Evolutionary conservation across 2,888 invertebrate genomes (phyloP), one percentile per base, ranked within the genome.

Genomic region (Polyommatus icarus): DNA sequence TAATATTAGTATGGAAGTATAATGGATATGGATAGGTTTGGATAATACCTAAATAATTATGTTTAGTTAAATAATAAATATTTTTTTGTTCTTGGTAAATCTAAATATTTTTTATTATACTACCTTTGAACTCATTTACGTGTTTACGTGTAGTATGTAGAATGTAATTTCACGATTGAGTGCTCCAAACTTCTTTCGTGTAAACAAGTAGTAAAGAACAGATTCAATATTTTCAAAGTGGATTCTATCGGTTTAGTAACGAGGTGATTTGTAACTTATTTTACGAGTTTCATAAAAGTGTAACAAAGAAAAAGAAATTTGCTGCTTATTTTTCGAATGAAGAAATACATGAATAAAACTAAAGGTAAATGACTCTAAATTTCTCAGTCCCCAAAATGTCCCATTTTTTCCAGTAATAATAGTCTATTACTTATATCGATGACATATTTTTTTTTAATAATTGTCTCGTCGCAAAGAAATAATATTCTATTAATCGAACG

Each of bases 401-500:
- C n/a, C n/a, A 10, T 46, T 46, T 36, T 46, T 46, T 46, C 3
- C 8, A 46, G 46, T 10, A 8, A 20, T 59, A 20, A n/a, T 59
- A 59, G 20, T 24, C 12, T 8, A 10, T 71, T 1, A 7, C 10
- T 36, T n/a, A 32, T 61, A 71, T 6, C 24, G 73, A 61, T 73
- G 80, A 82, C 75, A 83, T 83, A 84, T 24, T 61, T 24, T 8
- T 8, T 67, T 67, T 32, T 5, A 67, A 32, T 67, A 18, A 32
- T 67, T 32, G 67, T 8, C 29, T 67, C 29, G 32, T 67, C 67
- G 67, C 15, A 32, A 32, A 88, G 89, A 89, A 88, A 91, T 90
- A 83, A 89, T 90, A 91, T 90, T 88, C 87, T 88, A 90, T 92
- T 93, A 92, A 93, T 93, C 92, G 93, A 92, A 92, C 89, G 89